Percentiles rank a stretch among this genome's conserved stretches.
These are phyloP conservation scores for Hoplodrina blanda DNA, from an alignment of 2,888 invertebrate species.

Conservation along the genomic window DNA sequence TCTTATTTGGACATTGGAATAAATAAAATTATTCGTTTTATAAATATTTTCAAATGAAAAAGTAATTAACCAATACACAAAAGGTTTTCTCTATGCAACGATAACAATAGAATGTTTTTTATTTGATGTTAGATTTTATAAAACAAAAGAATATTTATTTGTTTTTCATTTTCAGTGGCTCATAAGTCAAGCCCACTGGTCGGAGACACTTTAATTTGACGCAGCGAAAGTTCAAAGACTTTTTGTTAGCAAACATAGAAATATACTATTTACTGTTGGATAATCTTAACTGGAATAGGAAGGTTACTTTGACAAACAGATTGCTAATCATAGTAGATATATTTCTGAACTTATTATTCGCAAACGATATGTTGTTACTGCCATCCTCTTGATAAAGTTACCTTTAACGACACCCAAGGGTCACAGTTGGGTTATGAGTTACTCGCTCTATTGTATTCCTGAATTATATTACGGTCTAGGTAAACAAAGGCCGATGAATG, in stretches of 20 bases:
- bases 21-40: background rate
- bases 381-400: constrained; percentile 26
- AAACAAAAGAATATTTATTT: background rate
- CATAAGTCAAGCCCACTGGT: background rate
- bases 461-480: constrained; percentile 29
- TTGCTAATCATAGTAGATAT: background rate
- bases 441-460: constrained; percentile 25
- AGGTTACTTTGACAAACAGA: background rate
- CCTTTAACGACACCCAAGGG: constrained; percentile 30
- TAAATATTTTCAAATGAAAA: constrained; percentile 23
- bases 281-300: background rate
- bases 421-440: constrained; percentile 12
- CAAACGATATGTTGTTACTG: constrained; percentile 6
- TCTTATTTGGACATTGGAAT: background rate
- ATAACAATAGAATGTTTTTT: constrained; percentile 10
- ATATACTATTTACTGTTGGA: background rate
- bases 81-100: constrained; percentile 7
- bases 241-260: background rate
- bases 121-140: background rate
- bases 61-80: constrained; percentile 1
- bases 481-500: constrained; percentile 36
- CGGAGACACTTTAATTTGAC: background rate
- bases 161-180: background rate
- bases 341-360: constrained; percentile 3
- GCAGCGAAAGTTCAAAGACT: background rate